Conservation (phyloP, 2,888 invertebrate genomes). For the Iphiclides podalirius region DNA sequence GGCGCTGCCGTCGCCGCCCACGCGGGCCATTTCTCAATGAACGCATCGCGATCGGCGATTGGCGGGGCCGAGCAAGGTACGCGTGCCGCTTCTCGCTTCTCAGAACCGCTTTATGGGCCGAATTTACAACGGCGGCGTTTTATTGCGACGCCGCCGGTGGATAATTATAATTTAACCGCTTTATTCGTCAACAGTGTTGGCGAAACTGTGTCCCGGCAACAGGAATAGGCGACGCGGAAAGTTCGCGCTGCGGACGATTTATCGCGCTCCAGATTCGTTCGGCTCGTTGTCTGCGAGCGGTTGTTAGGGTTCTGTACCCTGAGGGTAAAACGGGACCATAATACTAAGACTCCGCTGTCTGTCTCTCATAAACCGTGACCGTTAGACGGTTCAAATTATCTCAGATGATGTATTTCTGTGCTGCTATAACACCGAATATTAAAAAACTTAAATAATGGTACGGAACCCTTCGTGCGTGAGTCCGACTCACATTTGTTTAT, state of each 20-base stretch:
- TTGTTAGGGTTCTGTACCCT: no score
- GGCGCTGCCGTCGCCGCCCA: slow-evolving; percentile 48
- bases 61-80: slow-evolving; percentile 27
- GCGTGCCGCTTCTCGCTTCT: slow-evolving; percentile 36
- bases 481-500: no score
- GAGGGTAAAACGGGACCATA: no score
- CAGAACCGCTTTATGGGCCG: slow-evolving; percentile 41
- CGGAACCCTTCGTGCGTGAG: no score
- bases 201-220: slow-evolving; percentile 19
- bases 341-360: no score
- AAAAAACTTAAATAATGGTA: no score
- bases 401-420: no score
- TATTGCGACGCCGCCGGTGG: slow-evolving; percentile 31
- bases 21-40: slow-evolving; percentile 38
- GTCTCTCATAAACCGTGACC: no score
- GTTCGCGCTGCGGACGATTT: slow-evolving; percentile 14
- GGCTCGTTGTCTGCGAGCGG: no score
- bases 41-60: slow-evolving; percentile 40
- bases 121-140: slow-evolving; percentile 34
- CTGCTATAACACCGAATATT: no score
- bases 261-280: slow-evolving; percentile 10
- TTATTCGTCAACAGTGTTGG: slow-evolving; percentile 23
- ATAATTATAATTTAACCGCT: slow-evolving; percentile 32
- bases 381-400: no score
- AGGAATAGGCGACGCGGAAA: slow-evolving; percentile 21